A percentile compares a stretch with the other conserved stretches of the same genome.
These are phyloP conservation scores for Drosophila meridiana DNA, from an alignment of 2,888 invertebrate species.

Conservation along the genomic window DNA sequence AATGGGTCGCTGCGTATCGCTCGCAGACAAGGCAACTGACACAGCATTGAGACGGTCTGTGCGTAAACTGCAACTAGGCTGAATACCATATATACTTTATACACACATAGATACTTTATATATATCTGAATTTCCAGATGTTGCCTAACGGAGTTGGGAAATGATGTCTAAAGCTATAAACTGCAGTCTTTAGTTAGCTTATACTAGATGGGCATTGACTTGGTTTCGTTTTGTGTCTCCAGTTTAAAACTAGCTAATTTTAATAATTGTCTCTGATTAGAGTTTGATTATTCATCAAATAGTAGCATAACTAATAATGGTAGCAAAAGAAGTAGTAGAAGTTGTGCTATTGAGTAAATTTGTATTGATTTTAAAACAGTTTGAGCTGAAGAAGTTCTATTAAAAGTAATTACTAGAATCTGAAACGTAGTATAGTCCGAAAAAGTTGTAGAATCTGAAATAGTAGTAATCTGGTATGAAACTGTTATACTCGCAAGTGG, in stretches of 20 bases:
- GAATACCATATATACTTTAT: slow-evolving; percentile 12
- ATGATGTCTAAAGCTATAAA: slow-evolving; percentile 6
- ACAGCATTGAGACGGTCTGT: slow-evolving; percentile 30
- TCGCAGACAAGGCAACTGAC: slow-evolving; percentile 37
- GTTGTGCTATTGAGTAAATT: too few species aligned
- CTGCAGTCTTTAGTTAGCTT: not conserved
- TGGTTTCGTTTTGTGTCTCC: not conserved
- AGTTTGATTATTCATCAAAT: not conserved
- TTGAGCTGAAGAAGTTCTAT: too few species aligned
- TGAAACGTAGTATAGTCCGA: too few species aligned
- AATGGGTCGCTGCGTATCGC: slow-evolving; percentile 24
- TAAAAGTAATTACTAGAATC: too few species aligned
- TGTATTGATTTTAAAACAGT: too few species aligned
- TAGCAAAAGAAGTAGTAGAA: too few species aligned
- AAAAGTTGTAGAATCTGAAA: not conserved
- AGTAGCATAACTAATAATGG: too few species aligned
- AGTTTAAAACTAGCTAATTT: not conserved
- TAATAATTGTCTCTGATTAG: not conserved
- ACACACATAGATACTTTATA: not conserved
- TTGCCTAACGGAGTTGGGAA: slow-evolving; percentile 41
- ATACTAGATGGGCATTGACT: not conserved
- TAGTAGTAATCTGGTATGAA: not conserved
- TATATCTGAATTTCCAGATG: not conserved
- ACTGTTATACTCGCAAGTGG: too few species aligned
- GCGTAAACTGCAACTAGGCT: slow-evolving; percentile 29